A percentile compares a stretch with the other conserved stretches of the same genome.
Conservation (phyloP, 2,797 vertebrate species). For the Alectoris magna region DNA sequence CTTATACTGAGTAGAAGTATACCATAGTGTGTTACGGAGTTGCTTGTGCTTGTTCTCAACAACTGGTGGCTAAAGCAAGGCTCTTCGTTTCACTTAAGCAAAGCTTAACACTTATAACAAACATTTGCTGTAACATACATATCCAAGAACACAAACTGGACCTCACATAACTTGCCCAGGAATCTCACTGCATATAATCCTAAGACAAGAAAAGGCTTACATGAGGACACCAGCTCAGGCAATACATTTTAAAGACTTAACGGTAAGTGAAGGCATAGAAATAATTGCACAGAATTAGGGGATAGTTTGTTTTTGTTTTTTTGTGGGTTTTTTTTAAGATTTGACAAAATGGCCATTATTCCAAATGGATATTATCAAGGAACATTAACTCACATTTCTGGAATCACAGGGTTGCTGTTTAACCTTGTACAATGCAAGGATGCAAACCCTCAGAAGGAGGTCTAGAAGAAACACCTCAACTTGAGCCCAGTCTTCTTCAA, state of each 20-base stretch:
- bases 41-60: background rate
- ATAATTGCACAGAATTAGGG: background rate
- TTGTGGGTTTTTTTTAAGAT: background rate
- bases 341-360: background rate
- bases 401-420: background rate
- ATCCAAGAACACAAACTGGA: background rate
- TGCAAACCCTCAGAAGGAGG: background rate
- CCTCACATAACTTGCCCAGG: too few relatives aligned
- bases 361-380: background rate
- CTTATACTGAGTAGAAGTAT: background rate
- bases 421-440: background rate
- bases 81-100: background rate
- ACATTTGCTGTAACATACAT: background rate
- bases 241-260: background rate
- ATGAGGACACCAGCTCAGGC: background rate
- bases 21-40: background rate
- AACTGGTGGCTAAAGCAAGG: background rate
- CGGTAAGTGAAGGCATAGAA: background rate
- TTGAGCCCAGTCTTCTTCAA: fast-evolving
- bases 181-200: background rate
- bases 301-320: background rate
- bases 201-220: background rate
- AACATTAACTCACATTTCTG: background rate
- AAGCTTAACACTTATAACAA: background rate
- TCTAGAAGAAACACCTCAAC: background rate